phyloP scores from a whole-genome alignment of 92 coral and sea anemone genomes.

The Epizoanthus scotinus region DNA sequence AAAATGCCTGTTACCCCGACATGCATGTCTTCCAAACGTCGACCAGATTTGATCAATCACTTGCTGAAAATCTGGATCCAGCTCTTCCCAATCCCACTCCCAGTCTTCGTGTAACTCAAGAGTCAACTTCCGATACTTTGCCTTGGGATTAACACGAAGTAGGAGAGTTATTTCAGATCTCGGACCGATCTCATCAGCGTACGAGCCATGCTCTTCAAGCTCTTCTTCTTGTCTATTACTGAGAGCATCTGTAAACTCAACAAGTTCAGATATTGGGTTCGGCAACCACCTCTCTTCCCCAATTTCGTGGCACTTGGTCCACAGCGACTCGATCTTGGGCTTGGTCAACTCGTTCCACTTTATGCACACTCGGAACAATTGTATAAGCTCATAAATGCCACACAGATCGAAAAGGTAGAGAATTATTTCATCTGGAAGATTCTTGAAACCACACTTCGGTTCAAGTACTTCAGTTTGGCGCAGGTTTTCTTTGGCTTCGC shows the following conservation, averaged over 20 bases:
- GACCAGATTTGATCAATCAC: constrained; percentile 16
- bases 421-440: constrained; percentile 58
- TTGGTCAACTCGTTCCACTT: constrained; percentile 47
- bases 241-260: constrained; percentile 35
- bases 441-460: background rate
- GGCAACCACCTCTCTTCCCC: constrained; percentile 63
- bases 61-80: constrained; percentile 1
- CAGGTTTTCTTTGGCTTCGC: no score
- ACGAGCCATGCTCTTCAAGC: background rate
- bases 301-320: constrained; percentile 44
- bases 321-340: constrained; percentile 39
- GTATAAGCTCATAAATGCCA: constrained; percentile 47
- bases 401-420: constrained; percentile 43
- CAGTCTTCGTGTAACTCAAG: background rate
- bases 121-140: background rate
- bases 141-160: constrained; percentile 24
- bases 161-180: constrained; percentile 20
- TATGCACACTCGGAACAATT: constrained; percentile 43
- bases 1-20: constrained; percentile 19
- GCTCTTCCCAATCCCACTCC: constrained; percentile 1
- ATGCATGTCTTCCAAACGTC: constrained; percentile 36
- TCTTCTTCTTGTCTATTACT: constrained; percentile 38
- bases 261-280: constrained; percentile 56
- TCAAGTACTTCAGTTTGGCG: background rate
- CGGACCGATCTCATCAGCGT: constrained; percentile 24